Percentiles rank a stretch among this genome's conserved stretches.
These are phyloP conservation scores for Anthopleura sola DNA, from an alignment of 64 coral and sea anemone genomes.

Conservation along the genomic window DNA sequence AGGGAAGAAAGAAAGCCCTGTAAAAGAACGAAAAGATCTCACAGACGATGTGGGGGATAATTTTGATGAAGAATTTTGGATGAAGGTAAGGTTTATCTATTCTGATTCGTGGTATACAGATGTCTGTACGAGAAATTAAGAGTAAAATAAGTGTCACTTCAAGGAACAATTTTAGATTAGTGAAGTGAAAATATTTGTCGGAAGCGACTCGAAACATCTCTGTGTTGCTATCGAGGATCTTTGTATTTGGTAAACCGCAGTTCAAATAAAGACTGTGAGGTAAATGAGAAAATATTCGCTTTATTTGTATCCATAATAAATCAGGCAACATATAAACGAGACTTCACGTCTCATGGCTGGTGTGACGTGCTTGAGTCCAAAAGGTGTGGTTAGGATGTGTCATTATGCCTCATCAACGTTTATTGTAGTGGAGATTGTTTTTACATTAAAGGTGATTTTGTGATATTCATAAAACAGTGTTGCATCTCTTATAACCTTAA, in stretches of 20 bases:
- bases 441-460: not conserved
- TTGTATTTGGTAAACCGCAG: not conserved
- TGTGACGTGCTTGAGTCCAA: not conserved
- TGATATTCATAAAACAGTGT: no score
- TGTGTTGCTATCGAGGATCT: not conserved
- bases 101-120: not conserved
- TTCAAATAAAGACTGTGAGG: not conserved
- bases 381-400: not conserved
- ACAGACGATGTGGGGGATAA: not conserved
- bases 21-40: not conserved
- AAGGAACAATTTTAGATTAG: not conserved
- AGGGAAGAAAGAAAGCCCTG: not conserved
- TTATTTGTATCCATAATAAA: not conserved
- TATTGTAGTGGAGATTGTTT: not conserved
- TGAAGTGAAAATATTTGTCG: not conserved
- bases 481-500: no score
- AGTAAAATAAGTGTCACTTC: not conserved
- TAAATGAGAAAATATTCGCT: not conserved
- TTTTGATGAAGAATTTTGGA: conserved; percentile 21
- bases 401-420: not conserved
- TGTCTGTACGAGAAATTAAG: not conserved
- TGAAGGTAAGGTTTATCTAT: not conserved
- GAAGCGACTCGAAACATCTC: not conserved
- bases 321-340: no score
- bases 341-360: no score